These are phyloP conservation scores for Sinosuthora webbiana DNA, from an alignment of 2,113 vertebrate genomes.

Conservation along the genomic window DNA sequence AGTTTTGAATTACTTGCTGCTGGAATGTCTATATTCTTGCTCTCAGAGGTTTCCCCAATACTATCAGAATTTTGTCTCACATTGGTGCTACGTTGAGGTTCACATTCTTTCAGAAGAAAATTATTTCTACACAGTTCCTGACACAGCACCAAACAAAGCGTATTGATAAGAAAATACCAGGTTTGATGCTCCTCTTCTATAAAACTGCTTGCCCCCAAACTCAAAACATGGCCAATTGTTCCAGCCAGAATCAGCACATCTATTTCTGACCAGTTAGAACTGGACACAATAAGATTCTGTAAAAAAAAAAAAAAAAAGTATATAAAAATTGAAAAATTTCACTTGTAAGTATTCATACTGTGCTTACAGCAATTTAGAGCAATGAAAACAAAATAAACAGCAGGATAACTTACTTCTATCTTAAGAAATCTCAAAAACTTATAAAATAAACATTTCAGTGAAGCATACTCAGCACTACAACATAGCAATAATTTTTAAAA, in stretches of 20 bases:
- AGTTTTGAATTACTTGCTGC: conserved; percentile 11
- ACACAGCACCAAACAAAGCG: conserved; percentile 87
- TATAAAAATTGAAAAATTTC: not conserved
- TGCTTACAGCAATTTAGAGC: not conserved
- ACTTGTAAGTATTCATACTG: not conserved
- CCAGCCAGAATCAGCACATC: conserved; percentile 84
- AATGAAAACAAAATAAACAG: not conserved
- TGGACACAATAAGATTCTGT: conserved; percentile 46
- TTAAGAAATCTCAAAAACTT: not conserved
- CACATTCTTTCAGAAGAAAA: conserved; percentile 66
- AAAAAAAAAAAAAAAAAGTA: not conserved
- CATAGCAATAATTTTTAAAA: not conserved
- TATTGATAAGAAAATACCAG: conserved; percentile 95
- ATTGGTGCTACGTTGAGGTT: not conserved
- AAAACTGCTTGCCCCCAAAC: conserved; percentile 91
- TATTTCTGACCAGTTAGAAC: conserved; percentile 83
- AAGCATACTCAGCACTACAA: not conserved
- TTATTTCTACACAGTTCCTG: conserved; percentile 85
- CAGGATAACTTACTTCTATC: not conserved
- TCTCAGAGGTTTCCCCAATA: rapidly evolving
- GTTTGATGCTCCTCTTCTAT: conserved; percentile 97
- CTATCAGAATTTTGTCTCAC: not conserved
- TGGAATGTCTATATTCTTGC: not conserved
- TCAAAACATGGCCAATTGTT: conserved; percentile 86
- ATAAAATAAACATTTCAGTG: not conserved